Percentiles rank a stretch among this genome's conserved stretches.
phyloP scores from a whole-genome alignment of 2,797 vertebrate genomes.

The Meda fulgida region DNA sequence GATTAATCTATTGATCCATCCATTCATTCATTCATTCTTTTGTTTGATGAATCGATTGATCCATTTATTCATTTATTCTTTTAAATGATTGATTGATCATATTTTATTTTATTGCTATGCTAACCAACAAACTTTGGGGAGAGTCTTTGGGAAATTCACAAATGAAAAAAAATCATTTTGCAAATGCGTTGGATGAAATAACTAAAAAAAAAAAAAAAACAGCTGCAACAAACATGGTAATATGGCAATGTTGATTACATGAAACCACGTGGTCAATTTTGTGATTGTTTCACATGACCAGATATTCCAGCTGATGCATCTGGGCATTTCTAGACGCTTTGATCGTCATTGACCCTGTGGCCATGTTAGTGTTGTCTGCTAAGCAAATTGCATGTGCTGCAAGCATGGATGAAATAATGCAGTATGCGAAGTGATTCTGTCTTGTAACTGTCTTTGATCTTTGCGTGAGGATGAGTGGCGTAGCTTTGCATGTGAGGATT shows the following conservation, averaged over 20 bases:
- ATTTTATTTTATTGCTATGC: neutral
- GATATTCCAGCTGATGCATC: neutral
- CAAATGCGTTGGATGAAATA: neutral
- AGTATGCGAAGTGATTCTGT: constrained; percentile 37
- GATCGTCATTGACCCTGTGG: neutral
- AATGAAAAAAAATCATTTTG: neutral
- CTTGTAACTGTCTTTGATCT: constrained; percentile 48
- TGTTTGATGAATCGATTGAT: fast-evolving
- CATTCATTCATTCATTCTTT: neutral
- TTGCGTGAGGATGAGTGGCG: constrained; percentile 41
- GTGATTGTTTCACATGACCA: neutral
- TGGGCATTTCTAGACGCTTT: neutral
- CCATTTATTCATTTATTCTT: neutral
- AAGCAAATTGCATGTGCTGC: constrained; percentile 51
- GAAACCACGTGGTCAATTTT: neutral
- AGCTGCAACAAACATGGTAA: neutral
- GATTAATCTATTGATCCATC: neutral
- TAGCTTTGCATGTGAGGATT: constrained; percentile 57
- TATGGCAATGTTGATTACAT: neutral
- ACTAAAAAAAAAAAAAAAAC: neutral
- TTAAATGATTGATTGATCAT: neutral
- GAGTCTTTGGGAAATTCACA: neutral
- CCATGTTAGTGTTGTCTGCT: constrained; percentile 17
- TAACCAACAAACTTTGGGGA: neutral
- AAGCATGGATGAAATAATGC: constrained; percentile 39